These are phyloP conservation scores for Sitobion miscanthi DNA, from an alignment of 1,140 invertebrate species.

Conservation along the genomic window DNA sequence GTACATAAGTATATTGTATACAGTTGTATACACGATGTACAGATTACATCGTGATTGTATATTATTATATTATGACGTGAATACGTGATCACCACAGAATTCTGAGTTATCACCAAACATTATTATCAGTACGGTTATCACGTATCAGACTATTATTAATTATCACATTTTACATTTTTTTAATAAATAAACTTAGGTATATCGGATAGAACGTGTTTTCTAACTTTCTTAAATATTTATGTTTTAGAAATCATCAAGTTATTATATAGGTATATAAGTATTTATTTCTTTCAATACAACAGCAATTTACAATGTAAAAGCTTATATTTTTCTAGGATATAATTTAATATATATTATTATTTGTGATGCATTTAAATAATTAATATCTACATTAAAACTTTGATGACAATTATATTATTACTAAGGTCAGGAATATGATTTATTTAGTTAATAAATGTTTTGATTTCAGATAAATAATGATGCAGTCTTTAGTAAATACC, in stretches of 20 bases:
- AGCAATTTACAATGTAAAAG: background rate
- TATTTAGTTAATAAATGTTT: background rate
- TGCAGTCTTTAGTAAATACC: slow-evolving; percentile 24
- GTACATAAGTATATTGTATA: too few species aligned
- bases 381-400: background rate
- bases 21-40: too few species aligned
- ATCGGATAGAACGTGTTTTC: background rate
- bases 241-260: background rate
- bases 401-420: background rate
- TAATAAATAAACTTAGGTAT: background rate
- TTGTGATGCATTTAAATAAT: background rate
- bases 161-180: background rate
- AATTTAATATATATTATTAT: background rate
- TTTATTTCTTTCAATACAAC: background rate
- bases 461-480: slow-evolving; percentile 15
- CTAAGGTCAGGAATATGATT: background rate
- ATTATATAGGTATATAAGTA: background rate
- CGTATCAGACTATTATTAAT: background rate
- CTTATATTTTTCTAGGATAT: background rate
- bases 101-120: too few species aligned
- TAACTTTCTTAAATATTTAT: background rate
- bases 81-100: too few species aligned
- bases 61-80: too few species aligned
- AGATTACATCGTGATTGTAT: too few species aligned
- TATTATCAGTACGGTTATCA: too few species aligned